Base-by-base conservation (phyloP, 2,888 invertebrate genomes). In the Griposia aprilina region DNA sequence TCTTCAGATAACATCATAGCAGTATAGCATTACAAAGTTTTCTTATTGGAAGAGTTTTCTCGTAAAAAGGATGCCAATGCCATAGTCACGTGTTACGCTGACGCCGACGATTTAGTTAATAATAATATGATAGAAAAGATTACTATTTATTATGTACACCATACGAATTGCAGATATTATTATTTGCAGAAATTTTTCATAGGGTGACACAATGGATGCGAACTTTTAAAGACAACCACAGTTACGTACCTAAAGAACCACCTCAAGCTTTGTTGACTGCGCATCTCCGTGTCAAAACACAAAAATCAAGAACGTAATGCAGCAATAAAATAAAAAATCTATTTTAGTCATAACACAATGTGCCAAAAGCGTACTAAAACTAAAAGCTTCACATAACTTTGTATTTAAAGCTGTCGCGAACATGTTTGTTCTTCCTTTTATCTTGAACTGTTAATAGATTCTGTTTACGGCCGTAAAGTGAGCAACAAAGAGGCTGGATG, bases 321-420 rank as follows among this genome's bases (percentile, higher is more conserved):
- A 59, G 17, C 10, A n/a, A 48, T 57, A 76, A 57, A 48, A 30
- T 7, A 23, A 76, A 72, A 78, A 63, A 78, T 76, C 74, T 85
- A 86, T 90, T 86, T 87, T 69, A 70, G 82, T 76, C 76, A 41
- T 73, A 81, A 77, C 63, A 86, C 80, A 86, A 84, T 88, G 85
- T 86, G 82, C 86, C 82, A 89, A 89, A 84, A 80, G 70, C 57
- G 59, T 72, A 59, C 4, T 67, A 41, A 57, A 82, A 74, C 68
- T 78, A 63, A 74, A 75, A 77, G 68, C 77, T 81, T 80, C 57
- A 77, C 74, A 83, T 78, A 67, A 83, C 65, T 69, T 73, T 77
- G 76, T 79, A 76, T 77, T 69, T 20, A 71, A 82, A 86, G 75
- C 72, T 82, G 77, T 88, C 78, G 26, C 68, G n/a, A 52, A 59